Evolutionary conservation across 92 coral and sea anemone species (phyloP).

Genomic region (Meandrina meandrites): DNA sequence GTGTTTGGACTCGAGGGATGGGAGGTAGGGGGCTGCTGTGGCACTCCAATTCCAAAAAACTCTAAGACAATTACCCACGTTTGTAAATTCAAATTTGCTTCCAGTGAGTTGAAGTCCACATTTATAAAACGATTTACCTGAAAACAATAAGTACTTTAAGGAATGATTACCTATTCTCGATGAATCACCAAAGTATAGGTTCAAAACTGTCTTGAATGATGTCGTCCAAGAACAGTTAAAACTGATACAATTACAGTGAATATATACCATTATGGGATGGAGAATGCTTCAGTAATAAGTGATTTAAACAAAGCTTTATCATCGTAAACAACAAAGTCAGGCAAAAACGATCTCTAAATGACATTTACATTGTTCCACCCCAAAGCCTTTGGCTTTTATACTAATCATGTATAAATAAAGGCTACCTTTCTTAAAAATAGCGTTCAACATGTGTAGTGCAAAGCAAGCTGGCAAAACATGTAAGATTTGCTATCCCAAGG

Average conservation of each 20-base stretch:
- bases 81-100: constrained; percentile 90
- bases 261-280: no score
- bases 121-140: constrained; percentile 82
- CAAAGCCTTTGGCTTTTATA: no score
- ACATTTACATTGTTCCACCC: no score
- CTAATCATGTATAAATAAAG: no score
- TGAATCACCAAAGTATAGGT: not conserved
- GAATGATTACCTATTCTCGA: not conserved
- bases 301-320: no score
- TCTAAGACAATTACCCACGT: constrained; percentile 98
- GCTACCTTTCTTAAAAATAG: no score
- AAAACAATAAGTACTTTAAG: not conserved
- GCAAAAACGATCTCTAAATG: no score
- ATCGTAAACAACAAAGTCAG: no score
- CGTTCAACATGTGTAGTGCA: not conserved
- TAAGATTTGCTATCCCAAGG: not conserved
- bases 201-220: not conserved
- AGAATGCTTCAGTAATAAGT: no score
- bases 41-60: constrained; percentile 98
- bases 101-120: constrained; percentile 93
- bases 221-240: not conserved
- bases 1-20: constrained; percentile 52
- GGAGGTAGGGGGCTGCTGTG: constrained; percentile 67
- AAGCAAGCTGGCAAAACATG: not conserved
- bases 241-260: no score